Evolutionary conservation across 1,140 invertebrate species (phyloP).

Genomic region (Bombus confusus): DNA sequence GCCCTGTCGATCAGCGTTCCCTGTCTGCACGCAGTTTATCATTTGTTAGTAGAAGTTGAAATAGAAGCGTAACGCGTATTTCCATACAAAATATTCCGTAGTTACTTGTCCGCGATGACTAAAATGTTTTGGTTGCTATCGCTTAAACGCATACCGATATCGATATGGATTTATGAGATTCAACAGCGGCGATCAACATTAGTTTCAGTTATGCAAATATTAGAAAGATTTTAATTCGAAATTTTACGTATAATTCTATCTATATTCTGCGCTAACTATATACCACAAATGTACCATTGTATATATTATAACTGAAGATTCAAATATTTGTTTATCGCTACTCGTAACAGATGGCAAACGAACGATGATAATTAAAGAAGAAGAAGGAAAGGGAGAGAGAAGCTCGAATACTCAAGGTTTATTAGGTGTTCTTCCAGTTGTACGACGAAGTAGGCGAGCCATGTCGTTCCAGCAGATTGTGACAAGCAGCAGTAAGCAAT

Average conservation of each 20-base stretch:
- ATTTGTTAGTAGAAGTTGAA: not conserved
- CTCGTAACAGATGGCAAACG: too few species aligned
- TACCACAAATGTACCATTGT: too few species aligned
- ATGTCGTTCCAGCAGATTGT: constrained; percentile 1
- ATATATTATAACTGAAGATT: too few species aligned
- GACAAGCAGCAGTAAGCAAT: constrained; percentile 8
- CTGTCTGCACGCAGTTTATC: not conserved
- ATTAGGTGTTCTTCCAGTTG: not conserved
- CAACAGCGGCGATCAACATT: too few species aligned
- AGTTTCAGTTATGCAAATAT: too few species aligned
- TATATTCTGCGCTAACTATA: too few species aligned
- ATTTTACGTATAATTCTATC: too few species aligned
- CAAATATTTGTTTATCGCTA: too few species aligned
- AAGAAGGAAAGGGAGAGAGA: not conserved
- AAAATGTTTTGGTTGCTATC: not conserved
- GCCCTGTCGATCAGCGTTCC: not conserved
- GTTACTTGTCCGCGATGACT: too few species aligned
- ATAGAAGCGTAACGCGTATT: not conserved
- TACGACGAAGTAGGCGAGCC: not conserved
- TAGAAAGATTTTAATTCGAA: too few species aligned
- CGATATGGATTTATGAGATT: not conserved
- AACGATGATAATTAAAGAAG: not conserved
- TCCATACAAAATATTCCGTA: constrained; percentile 2
- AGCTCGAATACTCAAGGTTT: not conserved
- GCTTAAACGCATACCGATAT: not conserved